phyloP scores from a whole-genome alignment of 2,797 vertebrate species.

The Ibycter americanus region DNA sequence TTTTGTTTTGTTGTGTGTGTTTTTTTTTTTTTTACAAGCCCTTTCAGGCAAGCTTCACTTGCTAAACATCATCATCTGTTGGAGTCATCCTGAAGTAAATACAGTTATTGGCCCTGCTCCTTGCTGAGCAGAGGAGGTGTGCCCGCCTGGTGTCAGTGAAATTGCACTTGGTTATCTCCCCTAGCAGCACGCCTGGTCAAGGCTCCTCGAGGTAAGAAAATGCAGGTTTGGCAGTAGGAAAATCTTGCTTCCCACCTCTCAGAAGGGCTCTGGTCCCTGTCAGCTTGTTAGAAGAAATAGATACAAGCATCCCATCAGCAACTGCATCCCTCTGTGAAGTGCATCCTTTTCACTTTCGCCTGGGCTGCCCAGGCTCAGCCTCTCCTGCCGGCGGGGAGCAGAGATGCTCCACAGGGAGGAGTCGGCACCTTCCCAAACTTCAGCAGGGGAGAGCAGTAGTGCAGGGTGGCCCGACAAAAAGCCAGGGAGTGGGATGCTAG shows the following conservation, averaged over 20 bases:
- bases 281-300: neutral
- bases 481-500: rapidly evolving
- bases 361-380: neutral
- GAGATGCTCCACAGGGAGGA: neutral
- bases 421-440: neutral
- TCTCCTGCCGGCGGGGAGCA: neutral
- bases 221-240: neutral
- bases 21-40: neutral
- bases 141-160: neutral
- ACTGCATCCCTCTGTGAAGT: neutral
- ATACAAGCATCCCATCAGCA: rapidly evolving
- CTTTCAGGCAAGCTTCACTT: neutral
- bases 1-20: neutral
- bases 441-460: rapidly evolving
- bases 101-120: neutral
- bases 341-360: neutral
- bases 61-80: neutral
- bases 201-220: neutral
- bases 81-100: neutral
- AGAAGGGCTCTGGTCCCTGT: neutral
- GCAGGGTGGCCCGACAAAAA: neutral
- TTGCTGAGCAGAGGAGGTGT: neutral
- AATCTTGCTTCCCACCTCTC: neutral
- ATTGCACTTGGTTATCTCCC: neutral
- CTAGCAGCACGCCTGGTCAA: neutral